A percentile compares a stretch with the other conserved stretches of the same genome.
phyloP scores from a whole-genome alignment of 2,797 vertebrate species.

The Scleropages formosus region DNA sequence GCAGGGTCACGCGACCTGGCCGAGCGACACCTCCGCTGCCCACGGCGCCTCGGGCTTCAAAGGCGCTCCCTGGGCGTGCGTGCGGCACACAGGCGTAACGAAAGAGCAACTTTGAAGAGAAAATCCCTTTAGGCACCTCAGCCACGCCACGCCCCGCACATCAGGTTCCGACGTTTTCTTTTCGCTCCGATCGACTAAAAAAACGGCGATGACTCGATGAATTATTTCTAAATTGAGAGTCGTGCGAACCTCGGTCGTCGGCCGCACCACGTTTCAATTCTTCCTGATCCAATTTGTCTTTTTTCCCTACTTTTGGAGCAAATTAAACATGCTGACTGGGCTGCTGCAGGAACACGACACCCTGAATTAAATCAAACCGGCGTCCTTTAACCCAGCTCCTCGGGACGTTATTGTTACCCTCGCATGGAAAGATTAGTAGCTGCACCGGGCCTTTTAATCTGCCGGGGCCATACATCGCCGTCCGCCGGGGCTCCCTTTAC shows the following conservation, averaged over 20 bases:
- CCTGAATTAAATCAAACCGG: background rate
- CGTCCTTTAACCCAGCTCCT: slow-evolving; percentile 42
- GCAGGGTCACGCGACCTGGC: background rate
- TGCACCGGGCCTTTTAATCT: slow-evolving; percentile 27
- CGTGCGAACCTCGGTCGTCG: background rate
- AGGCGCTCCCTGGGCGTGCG: slow-evolving; percentile 8
- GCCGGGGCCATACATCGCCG: slow-evolving; percentile 12
- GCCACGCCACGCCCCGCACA: background rate
- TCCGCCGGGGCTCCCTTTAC: slow-evolving; percentile 30
- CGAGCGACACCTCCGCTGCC: background rate
- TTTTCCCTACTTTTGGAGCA: background rate
- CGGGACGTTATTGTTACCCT: slow-evolving; percentile 16
- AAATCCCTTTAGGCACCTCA: background rate
- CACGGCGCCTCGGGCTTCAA: background rate
- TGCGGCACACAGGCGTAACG: background rate
- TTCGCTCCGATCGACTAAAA: too few relatives aligned
- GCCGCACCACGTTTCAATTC: background rate
- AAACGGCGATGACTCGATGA: background rate
- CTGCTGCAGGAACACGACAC: background rate
- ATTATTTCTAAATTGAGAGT: background rate
- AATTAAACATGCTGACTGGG: background rate
- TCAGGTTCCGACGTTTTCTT: background rate
- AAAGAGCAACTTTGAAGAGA: slow-evolving; percentile 21
- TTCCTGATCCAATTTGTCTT: background rate
- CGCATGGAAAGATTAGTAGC: slow-evolving; percentile 17